Base-by-base conservation (phyloP, 2,797 vertebrate genomes). In the Eupleurogrammus muticus region DNA sequence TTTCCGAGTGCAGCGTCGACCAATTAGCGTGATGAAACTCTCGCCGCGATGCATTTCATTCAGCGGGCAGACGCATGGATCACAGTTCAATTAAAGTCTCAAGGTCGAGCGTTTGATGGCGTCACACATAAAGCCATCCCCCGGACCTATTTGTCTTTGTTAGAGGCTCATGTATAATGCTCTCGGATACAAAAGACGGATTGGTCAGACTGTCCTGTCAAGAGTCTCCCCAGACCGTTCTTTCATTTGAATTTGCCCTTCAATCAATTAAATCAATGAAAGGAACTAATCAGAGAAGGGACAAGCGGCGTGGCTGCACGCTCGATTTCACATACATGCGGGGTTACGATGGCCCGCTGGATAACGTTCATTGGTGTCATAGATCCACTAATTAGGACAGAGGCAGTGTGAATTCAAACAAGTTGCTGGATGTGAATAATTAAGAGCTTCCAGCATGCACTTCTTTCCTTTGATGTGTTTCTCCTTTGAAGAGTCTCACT, bases 71-170 rank as follows among this genome's bases (percentile, higher is more conserved):
- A 79, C 62, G 42, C 80, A 83, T 80, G 84, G 83, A 90, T 92
- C 83, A 83, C 86, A 66, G 82, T 84, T 87, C 89, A 92, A 91
- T 91, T 90, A 86, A 74, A 89, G 88, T 80, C 84, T 89, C 91
- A 93, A 93, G 93, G 94, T 95, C 90, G 69, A 17, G 19, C 74
- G 23, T 87, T 83, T 81, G 87, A 87, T 79, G 76, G 86, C 84
- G 76, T 87, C 91, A 79, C 81, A 36, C 75, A 67, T 59, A 83
- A 86, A 87, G 77, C 80, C 57, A 38, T 66, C 71, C 66, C 76
- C 64, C 36, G 66, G 86, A 89, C 85, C 93, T 82, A 93, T 94
- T 92, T 84, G 85, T 94, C 94, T 94, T 94, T 89, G 89, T 94
- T 94, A 94, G 90, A 40, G 69, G 54, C 77, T 85, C 79, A 32